These are phyloP conservation scores for Acleris literana DNA, from an alignment of 2,888 invertebrate genomes.

Conservation along the genomic window DNA sequence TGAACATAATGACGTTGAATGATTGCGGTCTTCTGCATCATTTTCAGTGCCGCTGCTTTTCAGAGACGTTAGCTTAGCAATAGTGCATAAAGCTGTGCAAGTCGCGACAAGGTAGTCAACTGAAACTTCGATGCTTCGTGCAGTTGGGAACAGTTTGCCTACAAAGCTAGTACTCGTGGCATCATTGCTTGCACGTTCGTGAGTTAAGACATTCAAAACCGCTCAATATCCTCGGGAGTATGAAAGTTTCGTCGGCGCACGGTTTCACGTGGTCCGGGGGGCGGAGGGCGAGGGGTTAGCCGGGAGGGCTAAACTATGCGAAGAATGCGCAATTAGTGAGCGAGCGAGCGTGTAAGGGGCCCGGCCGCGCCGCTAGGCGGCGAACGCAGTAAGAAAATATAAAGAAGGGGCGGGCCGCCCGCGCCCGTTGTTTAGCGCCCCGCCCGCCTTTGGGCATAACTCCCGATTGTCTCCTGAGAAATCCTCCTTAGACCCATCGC, in stretches of 20 bases:
- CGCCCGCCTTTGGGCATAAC: slow-evolving; percentile 82
- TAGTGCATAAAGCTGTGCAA: too few species aligned
- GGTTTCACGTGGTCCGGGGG: slow-evolving; percentile 82
- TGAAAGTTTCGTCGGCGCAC: slow-evolving; percentile 83
- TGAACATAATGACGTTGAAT: too few species aligned
- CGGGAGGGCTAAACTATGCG: slow-evolving; percentile 95
- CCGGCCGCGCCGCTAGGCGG: slow-evolving; percentile 83
- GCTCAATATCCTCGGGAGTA: slow-evolving; percentile 82
- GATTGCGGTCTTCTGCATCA: too few species aligned
- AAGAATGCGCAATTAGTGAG: slow-evolving; percentile 98
- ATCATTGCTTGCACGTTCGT: slow-evolving; percentile 73
- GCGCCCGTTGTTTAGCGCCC: slow-evolving; percentile 83
- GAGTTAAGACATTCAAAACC: slow-evolving; percentile 84
- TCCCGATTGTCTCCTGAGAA: slow-evolving; percentile 83
- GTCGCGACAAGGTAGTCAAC: slow-evolving; percentile 45
- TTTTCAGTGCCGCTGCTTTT: too few species aligned
- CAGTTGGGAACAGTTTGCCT: slow-evolving; percentile 71
- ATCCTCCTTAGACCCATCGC: slow-evolving; percentile 80
- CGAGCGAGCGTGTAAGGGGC: slow-evolving; percentile 87
- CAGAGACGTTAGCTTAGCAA: too few species aligned
- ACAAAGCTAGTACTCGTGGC: slow-evolving; percentile 67
- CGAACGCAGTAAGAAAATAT: slow-evolving; percentile 87
- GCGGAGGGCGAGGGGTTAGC: slow-evolving; percentile 81
- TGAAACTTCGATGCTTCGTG: slow-evolving; percentile 57
- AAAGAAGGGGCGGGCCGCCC: slow-evolving; percentile 86